phyloP scores from a whole-genome alignment of 2,888 invertebrate genomes.

The Eupsilia transversa region DNA sequence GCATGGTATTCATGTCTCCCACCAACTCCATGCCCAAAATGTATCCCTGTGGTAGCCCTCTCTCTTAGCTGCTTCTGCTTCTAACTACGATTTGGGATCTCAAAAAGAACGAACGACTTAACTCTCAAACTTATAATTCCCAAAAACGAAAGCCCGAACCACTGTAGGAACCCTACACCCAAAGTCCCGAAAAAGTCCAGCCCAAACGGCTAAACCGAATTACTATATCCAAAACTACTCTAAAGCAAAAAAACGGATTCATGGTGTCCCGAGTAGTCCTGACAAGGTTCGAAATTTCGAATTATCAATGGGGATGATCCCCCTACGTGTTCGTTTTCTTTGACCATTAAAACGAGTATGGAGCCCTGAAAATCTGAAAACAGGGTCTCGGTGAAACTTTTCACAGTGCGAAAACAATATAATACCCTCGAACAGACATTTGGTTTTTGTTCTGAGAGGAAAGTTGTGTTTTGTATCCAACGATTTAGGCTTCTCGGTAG shows the following conservation, averaged over 20 bases:
- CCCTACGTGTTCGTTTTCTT: background rate
- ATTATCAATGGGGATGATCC: background rate
- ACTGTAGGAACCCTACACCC: background rate
- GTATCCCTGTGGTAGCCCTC: background rate
- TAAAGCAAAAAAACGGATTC: background rate
- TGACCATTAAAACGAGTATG: background rate
- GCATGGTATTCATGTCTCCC: background rate
- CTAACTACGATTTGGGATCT: background rate
- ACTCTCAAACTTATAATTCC: no score
- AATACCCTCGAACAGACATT: background rate
- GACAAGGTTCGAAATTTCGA: no score
- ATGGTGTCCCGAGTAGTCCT: background rate
- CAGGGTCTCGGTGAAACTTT: background rate
- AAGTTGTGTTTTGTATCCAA: background rate
- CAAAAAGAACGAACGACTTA: background rate
- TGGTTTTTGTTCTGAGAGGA: background rate
- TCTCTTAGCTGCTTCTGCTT: background rate
- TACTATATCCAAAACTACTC: background rate
- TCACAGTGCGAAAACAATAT: background rate
- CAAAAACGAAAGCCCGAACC: background rate
- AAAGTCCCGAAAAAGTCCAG: background rate
- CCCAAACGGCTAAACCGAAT: background rate
- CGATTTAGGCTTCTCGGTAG: background rate
- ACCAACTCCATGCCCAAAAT: background rate
- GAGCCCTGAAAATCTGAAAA: background rate